Evolutionary conservation across 2,113 vertebrate species (phyloP).

Genomic region (Grammomys dolichurus): DNA sequence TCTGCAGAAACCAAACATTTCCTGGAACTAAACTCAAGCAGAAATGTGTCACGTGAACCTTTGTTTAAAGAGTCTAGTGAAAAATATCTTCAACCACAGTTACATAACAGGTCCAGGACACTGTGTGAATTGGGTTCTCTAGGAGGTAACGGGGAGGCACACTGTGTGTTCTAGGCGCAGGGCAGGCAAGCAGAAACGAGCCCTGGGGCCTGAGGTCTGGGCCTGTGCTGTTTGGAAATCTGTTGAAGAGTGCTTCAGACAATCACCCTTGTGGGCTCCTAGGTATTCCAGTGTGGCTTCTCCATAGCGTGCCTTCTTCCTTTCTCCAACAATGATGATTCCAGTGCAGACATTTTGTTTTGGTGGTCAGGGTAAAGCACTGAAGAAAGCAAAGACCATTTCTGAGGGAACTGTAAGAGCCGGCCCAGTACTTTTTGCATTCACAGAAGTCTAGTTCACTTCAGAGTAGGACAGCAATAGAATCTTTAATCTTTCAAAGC

Average conservation of each 20-base stretch:
- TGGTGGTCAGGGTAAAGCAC: background rate
- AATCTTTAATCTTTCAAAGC: background rate
- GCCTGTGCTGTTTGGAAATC: background rate
- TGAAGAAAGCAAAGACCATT: background rate
- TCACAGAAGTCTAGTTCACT: background rate
- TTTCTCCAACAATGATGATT: background rate
- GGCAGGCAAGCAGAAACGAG: background rate
- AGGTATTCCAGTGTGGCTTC: background rate
- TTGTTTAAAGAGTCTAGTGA: conserved; percentile 78
- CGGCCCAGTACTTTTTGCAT: background rate
- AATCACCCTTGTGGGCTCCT: rapidly evolving
- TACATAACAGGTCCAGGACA: conserved; percentile 57
- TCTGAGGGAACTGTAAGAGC: background rate
- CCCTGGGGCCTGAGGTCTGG: background rate
- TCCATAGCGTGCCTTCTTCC: background rate
- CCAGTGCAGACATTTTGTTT: background rate
- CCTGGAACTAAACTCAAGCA: conserved; percentile 77
- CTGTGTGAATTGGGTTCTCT: background rate
- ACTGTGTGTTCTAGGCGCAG: background rate
- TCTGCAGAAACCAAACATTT: conserved; percentile 81
- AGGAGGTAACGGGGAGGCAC: background rate
- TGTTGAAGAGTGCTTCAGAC: background rate
- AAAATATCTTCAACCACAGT: conserved; percentile 77
- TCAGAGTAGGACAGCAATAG: background rate
- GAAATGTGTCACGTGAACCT: conserved; percentile 77